These are phyloP conservation scores for Etheostoma spectabile DNA, from an alignment of 2,113 vertebrate genomes.

Conservation along the genomic window DNA sequence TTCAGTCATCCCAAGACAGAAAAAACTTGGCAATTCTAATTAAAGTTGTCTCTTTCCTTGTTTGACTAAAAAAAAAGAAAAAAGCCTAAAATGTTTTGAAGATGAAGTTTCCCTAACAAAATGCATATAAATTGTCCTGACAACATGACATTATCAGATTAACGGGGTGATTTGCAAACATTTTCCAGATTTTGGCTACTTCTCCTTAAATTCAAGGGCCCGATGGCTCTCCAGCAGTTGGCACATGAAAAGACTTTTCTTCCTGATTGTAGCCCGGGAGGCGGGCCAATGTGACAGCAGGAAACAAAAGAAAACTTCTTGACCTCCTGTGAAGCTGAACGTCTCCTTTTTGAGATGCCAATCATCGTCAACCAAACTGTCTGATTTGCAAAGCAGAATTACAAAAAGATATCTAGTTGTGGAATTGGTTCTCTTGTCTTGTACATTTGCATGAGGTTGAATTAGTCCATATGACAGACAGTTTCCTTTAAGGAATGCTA, in stretches of 20 bases:
- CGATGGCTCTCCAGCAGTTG: constrained; percentile 36
- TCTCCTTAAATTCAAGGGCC: constrained; percentile 41
- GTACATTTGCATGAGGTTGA: background rate
- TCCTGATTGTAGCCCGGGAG: constrained; percentile 42
- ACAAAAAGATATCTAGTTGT: constrained; percentile 48
- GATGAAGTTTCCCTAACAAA: constrained; percentile 23
- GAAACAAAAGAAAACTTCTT: constrained; percentile 55
- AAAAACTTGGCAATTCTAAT: constrained; percentile 32
- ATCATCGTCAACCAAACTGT: constrained; percentile 34
- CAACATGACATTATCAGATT: constrained; percentile 2
- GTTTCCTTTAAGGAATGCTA: constrained; percentile 1
- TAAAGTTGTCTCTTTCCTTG: constrained; percentile 45
- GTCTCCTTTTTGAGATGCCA: constrained; percentile 32
- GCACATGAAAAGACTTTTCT: constrained; percentile 42
- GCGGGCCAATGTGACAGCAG: constrained; percentile 48
- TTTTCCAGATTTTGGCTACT: background rate
- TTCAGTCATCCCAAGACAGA: constrained; percentile 5
- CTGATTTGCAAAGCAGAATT: constrained; percentile 7
- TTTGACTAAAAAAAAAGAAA: constrained; percentile 6
- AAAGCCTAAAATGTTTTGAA: background rate
- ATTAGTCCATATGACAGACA: constrained; percentile 19
- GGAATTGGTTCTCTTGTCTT: constrained; percentile 17
- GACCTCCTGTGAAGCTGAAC: constrained; percentile 28
- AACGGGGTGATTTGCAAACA: constrained; percentile 10
- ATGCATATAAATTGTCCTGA: constrained; percentile 10